These are phyloP conservation scores for Polypterus bichir DNA, from an alignment of 2,113 vertebrate genomes.

Conservation along the genomic window DNA sequence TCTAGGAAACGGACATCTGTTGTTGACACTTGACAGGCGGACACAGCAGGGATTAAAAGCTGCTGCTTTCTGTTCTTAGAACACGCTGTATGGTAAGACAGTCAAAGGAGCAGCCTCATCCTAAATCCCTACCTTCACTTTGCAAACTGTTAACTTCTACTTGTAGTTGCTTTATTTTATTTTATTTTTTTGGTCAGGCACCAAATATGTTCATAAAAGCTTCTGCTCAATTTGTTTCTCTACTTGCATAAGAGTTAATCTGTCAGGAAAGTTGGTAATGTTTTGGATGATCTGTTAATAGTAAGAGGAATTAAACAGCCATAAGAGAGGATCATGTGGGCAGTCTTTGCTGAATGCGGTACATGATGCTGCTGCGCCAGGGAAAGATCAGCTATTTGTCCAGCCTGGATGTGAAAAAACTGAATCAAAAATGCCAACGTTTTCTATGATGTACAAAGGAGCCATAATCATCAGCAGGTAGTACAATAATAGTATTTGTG, in stretches of 20 bases:
- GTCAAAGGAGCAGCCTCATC: too few species aligned
- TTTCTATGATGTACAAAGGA: slow-evolving; percentile 66
- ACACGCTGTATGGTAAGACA: too few species aligned
- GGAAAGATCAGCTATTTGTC: slow-evolving; percentile 13
- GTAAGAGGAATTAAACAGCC: slow-evolving; percentile 21
- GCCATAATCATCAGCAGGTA: slow-evolving; percentile 70
- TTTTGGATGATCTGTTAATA: slow-evolving; percentile 23
- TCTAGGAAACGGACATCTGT: too few species aligned
- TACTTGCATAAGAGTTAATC: slow-evolving; percentile 29
- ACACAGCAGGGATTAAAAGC: too few species aligned
- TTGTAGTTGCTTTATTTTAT: too few species aligned
- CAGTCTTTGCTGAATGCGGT: slow-evolving; percentile 14
- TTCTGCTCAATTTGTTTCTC: slow-evolving; percentile 8
- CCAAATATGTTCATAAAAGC: background rate
- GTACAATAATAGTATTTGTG: background rate
- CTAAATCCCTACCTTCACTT: too few species aligned
- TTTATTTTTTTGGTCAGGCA: too few species aligned
- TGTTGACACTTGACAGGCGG: too few species aligned
- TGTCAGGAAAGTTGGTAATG: slow-evolving; percentile 23
- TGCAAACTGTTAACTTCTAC: too few species aligned
- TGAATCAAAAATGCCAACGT: slow-evolving; percentile 53
- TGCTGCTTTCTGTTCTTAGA: too few species aligned
- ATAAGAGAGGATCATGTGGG: slow-evolving; percentile 23
- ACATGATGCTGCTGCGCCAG: slow-evolving; percentile 15
- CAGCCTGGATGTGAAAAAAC: slow-evolving; percentile 16